Percentiles rank a stretch among this genome's conserved stretches.
Evolutionary conservation across 2,113 vertebrate species (phyloP).

Genomic region (Rhizomys pruinosus): DNA sequence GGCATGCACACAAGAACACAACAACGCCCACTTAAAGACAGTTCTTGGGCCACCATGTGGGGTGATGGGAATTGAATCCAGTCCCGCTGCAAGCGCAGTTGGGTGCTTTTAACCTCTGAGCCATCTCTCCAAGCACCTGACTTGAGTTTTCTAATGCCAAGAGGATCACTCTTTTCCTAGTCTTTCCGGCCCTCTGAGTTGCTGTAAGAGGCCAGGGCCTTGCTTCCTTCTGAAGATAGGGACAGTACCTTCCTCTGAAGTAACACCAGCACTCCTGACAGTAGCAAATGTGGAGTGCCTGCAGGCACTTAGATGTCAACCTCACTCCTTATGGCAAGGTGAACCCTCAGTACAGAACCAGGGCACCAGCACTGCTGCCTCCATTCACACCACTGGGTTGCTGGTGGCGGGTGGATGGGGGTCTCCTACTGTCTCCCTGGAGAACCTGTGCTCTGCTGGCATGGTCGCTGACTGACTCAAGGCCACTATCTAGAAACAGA

Average conservation of each 20-base stretch:
- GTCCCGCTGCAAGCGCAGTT: no score
- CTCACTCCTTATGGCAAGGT: fast-evolving
- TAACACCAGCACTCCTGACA: no score
- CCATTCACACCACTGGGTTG: neutral
- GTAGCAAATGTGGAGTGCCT: neutral
- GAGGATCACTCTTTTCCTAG: neutral
- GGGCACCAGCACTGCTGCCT: neutral
- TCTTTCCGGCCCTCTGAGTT: neutral
- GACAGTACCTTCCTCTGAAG: neutral
- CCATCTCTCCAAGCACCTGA: no score
- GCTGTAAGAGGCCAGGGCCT: neutral
- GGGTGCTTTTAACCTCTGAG: no score
- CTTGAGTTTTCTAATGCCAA: neutral
- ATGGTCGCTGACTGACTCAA: neutral
- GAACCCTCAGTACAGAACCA: neutral
- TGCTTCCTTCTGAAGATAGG: no score
- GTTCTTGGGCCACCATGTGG: no score
- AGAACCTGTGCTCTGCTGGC: neutral
- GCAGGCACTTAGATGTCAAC: neutral
- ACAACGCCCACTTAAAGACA: no score
- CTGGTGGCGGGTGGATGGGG: no score
- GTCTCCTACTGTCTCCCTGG: neutral
- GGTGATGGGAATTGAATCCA: no score
- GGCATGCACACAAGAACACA: no score
- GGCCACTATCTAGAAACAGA: neutral